Base-by-base conservation (phyloP, 2,113 vertebrate genomes). In the Trichechus manatus region DNA sequence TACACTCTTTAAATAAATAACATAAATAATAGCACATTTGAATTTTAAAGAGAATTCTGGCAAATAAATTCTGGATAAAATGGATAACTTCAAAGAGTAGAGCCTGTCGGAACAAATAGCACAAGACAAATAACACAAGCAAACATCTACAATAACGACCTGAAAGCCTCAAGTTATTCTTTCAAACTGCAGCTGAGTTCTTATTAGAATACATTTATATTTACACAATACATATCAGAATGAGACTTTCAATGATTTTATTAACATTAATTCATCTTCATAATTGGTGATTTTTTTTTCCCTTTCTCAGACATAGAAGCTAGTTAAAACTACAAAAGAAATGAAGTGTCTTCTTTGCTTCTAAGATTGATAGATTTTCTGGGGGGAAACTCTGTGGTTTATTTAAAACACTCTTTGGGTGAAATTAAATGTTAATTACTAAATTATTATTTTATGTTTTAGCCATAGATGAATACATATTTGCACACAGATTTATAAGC, bases 351-450 rank as follows among this genome's bases (percentile, higher is more conserved):
- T 31, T 82, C n/a, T 98, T 97, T 94, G 93, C 31, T 95, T 97
- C 93, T 79, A 85, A 83, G 95, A 96, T 93, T 97, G 81, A 92
- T 93, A 96, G 0, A 95, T 97, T 98, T 83, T 89, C 96, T 97
- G 85, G 97, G 91, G 63, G 94, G 27, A 93, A 74, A 44, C 81
- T 87, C 61, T 86, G 75, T 86, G 91, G 95, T 96, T 97, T 97
- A 97, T 98, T 98, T 97, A 96, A 98, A 97, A 83, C 50, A 95
- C 96, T 98, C 31, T 89, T 96, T 53, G 66, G 97, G 50, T 92
- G 97, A 97, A 98, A 98, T 91, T 97, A 98, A 97, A 89, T 95
- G 94, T 96, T 97, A 98, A 98, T 98, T 98, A 86, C 68, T 50
- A 98, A 98, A 97, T 97, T 96, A 88, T 77, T 95, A 42, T 94